Evolutionary conservation across 2,797 vertebrate genomes (phyloP).

Genomic region (Danio jaintianensis): DNA sequence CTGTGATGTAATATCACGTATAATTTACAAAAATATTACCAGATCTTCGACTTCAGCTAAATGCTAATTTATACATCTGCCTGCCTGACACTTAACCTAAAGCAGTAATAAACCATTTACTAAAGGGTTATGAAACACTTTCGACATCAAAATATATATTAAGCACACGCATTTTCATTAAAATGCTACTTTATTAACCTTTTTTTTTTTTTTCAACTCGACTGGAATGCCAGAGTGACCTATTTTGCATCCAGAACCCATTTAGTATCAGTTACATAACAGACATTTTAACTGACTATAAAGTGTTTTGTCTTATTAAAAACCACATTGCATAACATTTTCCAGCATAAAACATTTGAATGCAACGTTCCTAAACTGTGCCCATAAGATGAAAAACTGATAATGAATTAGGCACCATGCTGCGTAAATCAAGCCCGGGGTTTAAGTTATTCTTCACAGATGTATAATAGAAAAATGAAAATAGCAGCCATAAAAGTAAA

Average conservation of each 20-base stretch:
- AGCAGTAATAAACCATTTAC: neutral
- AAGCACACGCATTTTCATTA: neutral
- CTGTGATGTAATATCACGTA: neutral
- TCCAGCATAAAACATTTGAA: constrained; percentile 62
- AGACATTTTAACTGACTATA: constrained; percentile 69
- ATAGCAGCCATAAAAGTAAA: constrained; percentile 38
- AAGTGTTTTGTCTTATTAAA: constrained; percentile 68
- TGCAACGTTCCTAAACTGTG: constrained; percentile 67
- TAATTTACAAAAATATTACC: neutral
- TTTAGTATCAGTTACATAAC: constrained; percentile 70
- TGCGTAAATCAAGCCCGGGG: constrained; percentile 73
- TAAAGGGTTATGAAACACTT: neutral
- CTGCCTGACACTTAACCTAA: neutral
- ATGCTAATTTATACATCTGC: neutral
- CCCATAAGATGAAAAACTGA: constrained; percentile 64
- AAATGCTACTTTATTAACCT: constrained; percentile 13
- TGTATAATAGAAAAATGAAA: constrained; percentile 73
- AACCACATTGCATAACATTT: constrained; percentile 71
- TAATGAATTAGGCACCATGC: constrained; percentile 75
- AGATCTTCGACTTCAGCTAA: neutral
- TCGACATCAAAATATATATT: neutral
- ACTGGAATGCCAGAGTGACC: neutral
- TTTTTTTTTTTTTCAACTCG: neutral
- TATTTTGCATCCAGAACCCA: constrained; percentile 60
- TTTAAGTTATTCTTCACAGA: constrained; percentile 68